Base-by-base conservation (phyloP, 2,888 invertebrate species). In the Amblyjoppa fuscipennis region DNA sequence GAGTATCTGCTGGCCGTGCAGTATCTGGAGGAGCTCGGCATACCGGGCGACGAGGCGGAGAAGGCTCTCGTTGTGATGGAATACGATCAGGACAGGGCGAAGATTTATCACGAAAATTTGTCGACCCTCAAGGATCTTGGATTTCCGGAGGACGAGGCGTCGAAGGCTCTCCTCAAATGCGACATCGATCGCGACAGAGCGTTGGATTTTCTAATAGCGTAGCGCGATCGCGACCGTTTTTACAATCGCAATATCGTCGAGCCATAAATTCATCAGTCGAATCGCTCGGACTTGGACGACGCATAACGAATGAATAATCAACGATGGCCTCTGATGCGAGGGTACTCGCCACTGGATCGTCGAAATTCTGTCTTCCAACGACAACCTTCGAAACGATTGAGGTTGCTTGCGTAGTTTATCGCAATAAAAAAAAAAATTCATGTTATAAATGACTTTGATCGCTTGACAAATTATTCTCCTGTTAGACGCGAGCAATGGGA, bases 161-260 rank as follows among this genome's bases (percentile, higher is more conserved):
- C 96, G 0, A 96, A 96, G 83, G 98, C 97, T 28, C 95, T 98
- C 75, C 94, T 97, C 51, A 96, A 96, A 91, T 97, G 96, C 92
- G 96, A 97, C 94, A 97, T 97, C 93, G 97, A 98, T 94, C 96
- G 97, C 92, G 98, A 98, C 93, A 97, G 97, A 94, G 98, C 98
- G 66, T 95, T 98, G 91, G 98, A 98, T 93, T 96, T 96, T 93
- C 95, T 98, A 90, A 97, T 98, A 92, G 96, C 97, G 92, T 97
- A 97, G 95, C 93, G 91, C 38, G 31, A 31, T n/a, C 16, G 61
- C 31, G 16, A 64, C 31, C 16, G n/a, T 34, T 68, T 68, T 68
- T 68, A 41, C 68, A 38, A 41, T 41, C 11, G 38, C 11, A 9
- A 66, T 1, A 20, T n/a, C 20, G 38, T 68, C 38, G 38, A 16